phyloP scores from a whole-genome alignment of 2,113 vertebrate genomes.

The Tachysurus vachellii region DNA sequence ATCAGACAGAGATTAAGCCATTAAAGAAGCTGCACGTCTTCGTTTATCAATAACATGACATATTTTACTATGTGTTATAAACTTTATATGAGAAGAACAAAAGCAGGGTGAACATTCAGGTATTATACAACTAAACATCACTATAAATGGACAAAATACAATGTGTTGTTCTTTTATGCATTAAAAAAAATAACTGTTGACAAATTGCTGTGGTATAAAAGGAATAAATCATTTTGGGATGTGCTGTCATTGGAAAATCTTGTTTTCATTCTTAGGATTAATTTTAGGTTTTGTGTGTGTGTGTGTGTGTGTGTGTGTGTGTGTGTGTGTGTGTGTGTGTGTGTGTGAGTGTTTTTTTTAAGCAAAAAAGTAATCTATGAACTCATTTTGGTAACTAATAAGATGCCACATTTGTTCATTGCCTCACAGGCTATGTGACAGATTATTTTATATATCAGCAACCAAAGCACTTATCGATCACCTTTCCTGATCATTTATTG shows the following conservation, averaged over 20 bases:
- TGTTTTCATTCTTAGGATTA: background rate
- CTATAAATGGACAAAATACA: background rate
- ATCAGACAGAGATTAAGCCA: background rate
- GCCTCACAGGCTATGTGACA: conserved; percentile 18
- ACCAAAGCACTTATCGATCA: conserved; percentile 17
- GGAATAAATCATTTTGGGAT: background rate
- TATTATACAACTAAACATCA: background rate
- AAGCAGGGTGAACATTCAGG: background rate
- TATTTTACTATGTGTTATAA: background rate
- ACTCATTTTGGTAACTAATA: conserved; percentile 1
- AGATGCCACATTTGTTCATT: conserved; percentile 21
- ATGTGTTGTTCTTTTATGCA: background rate
- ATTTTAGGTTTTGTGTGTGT: background rate
- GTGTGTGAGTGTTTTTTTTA: conserved; percentile 20
- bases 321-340: background rate
- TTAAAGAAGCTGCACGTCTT: background rate
- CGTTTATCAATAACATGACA: background rate
- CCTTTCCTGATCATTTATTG: conserved; percentile 5
- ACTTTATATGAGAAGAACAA: background rate
- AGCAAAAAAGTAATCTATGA: conserved; percentile 43
- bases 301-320: background rate
- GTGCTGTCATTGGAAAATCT: background rate
- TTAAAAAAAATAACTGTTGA: background rate
- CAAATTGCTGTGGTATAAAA: background rate
- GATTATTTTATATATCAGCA: conserved; percentile 31